phyloP scores from a whole-genome alignment of 2,888 invertebrate species.

The Stenolophus ochropezus region DNA sequence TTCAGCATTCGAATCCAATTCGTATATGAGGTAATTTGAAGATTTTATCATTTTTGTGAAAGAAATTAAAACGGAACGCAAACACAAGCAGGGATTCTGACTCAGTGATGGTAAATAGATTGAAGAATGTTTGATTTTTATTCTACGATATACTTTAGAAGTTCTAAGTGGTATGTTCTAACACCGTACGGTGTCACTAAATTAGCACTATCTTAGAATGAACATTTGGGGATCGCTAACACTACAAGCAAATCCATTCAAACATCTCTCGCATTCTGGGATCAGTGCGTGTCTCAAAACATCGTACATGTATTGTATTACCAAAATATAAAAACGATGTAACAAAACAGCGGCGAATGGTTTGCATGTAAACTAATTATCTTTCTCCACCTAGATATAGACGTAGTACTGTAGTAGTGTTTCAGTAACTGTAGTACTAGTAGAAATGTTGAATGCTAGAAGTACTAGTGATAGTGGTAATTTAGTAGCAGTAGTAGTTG shows the following conservation, averaged over 20 bases:
- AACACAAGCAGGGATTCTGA: conserved; percentile 44
- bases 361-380: conserved; percentile 15
- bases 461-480: background rate
- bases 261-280: conserved; percentile 60
- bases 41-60: conserved; percentile 36
- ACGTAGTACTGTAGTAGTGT: too few species aligned
- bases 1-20: conserved; percentile 43
- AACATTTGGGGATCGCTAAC: conserved; percentile 57
- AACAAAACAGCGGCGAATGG: conserved; percentile 42
- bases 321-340: conserved; percentile 54
- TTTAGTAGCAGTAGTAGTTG: background rate
- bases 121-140: conserved; percentile 55
- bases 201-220: conserved; percentile 57
- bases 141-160: conserved; percentile 58
- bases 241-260: conserved; percentile 59
- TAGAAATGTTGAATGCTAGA: too few species aligned
- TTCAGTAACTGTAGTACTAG: background rate
- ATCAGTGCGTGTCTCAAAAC: conserved; percentile 59
- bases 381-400: background rate
- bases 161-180: conserved; percentile 57
- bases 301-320: conserved; percentile 57
- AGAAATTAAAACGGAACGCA: conserved; percentile 36
- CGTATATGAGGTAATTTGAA: conserved; percentile 39
- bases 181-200: conserved; percentile 53
- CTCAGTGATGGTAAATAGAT: conserved; percentile 48